A percentile compares a stretch with the other conserved stretches of the same genome.
These are phyloP conservation scores for Elephantulus edwardii DNA, from an alignment of 2,113 vertebrate species.

Conservation along the genomic window DNA sequence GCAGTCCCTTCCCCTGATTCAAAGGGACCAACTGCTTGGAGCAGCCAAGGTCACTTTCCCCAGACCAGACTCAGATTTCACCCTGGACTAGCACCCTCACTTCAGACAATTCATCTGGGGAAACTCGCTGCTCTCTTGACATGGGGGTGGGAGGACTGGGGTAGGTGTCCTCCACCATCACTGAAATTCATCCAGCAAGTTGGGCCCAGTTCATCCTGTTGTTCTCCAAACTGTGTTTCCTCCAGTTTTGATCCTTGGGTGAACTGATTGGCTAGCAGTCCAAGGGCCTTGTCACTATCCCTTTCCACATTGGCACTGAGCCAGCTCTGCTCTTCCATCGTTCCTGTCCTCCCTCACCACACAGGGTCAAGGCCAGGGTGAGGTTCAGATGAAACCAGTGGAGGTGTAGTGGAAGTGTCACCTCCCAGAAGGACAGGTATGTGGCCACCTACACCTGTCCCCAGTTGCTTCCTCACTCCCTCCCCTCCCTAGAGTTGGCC, in stretches of 20 bases:
- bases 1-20: slow-evolving; percentile 61
- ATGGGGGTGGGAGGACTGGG: background rate
- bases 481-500: slow-evolving; percentile 38
- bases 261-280: background rate
- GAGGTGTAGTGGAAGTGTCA: slow-evolving; percentile 61
- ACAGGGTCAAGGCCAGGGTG: slow-evolving; percentile 41
- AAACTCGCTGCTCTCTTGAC: background rate
- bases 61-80: background rate
- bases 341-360: slow-evolving; percentile 14
- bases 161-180: background rate
- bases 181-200: background rate
- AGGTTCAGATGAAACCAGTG: slow-evolving; percentile 70
- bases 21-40: background rate
- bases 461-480: background rate
- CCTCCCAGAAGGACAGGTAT: slow-evolving; percentile 61
- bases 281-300: background rate
- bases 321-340: background rate
- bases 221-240: background rate
- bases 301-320: background rate
- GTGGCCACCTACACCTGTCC: slow-evolving; percentile 47
- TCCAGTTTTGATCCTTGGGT: background rate
- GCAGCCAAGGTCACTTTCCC: background rate
- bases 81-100: background rate
- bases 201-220: background rate
- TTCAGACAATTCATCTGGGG: background rate